These are phyloP conservation scores for Aramus guarauna DNA, from an alignment of 2,113 vertebrate genomes.

Conservation along the genomic window DNA sequence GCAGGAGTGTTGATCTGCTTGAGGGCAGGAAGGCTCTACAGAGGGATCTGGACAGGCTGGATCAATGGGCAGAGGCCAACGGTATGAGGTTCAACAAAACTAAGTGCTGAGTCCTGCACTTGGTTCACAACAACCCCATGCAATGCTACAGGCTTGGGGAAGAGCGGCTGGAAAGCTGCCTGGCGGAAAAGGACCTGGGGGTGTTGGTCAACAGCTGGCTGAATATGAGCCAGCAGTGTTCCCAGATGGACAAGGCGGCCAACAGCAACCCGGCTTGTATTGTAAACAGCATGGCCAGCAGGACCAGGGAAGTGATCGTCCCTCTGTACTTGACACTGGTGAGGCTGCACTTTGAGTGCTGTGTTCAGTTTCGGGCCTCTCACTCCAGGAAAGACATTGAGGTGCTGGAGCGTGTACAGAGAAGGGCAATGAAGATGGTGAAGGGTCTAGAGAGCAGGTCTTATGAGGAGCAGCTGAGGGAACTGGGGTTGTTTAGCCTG, in stretches of 20 bases:
- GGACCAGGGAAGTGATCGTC: not conserved
- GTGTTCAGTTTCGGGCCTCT: not conserved
- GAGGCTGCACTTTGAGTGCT: not conserved
- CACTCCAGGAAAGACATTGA: not conserved
- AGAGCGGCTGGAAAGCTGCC: not conserved
- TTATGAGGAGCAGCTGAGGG: not conserved
- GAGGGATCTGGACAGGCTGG: not conserved
- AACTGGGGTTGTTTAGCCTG: not conserved
- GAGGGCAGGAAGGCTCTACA: not conserved
- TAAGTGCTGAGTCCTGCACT: not conserved
- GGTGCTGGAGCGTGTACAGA: not conserved
- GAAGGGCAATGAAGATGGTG: not conserved
- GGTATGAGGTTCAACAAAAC: not conserved
- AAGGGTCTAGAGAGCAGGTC: not conserved
- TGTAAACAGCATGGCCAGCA: not conserved
- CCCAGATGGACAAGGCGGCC: not conserved
- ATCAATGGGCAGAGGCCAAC: not conserved
- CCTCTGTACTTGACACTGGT: not conserved
- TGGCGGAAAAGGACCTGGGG: accelerated
- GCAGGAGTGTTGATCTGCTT: not conserved
- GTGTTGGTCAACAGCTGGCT: accelerated
- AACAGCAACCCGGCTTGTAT: not conserved
- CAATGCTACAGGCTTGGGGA: not conserved
- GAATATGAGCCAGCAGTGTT: not conserved
- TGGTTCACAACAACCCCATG: not conserved